Base-by-base conservation (phyloP, 2,797 vertebrate genomes). In the Mormyrops attenuatus region DNA sequence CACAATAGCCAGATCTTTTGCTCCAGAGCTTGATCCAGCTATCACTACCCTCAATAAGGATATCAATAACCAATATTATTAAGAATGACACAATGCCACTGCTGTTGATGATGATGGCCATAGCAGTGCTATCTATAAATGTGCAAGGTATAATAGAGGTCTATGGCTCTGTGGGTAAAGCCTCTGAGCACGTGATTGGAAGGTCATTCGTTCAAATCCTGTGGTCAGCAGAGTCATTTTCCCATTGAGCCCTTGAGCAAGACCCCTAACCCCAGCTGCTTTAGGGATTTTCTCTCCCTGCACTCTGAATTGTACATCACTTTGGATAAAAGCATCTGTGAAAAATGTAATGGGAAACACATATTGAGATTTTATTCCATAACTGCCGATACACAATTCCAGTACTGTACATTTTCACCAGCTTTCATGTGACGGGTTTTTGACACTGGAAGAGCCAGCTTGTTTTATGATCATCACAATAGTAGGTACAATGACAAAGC, bases 1-100 rank as follows among this genome's bases (percentile, higher is more conserved):
- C 95, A 94, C 94, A 95, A 96, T 95, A 94, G 93, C 94, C 93
- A 90, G 95, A 91, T 93, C 94, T 93, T 90, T 80, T 30, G 50
- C 57, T 88, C 49, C 93, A 94, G 90, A 91, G 91, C 93, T 92
- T 82, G 91, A 92, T 91, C 92, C 9, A 92, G 93, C 90, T 91
- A 1, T 94, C 92, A 91, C 90, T 93, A 90, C 60, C 90, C 41
- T 69, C 57, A 60, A 9, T 60, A 60, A 60, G 0, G n/a, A 60
- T 8, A 60, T 22, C n/a, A 8, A 69, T 34, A 34, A 34, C 66
- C 13, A 69, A 34, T 69, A 69, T 26, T 5, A 34, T 69, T 69
- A 69, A 15, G 13, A 34, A 69, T 34, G 34, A 34, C 66, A 69
- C 17, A 34, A 69, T 69, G 4, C 30, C 66, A 69, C 66, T 34